These are phyloP conservation scores for Linepithema humile DNA, from an alignment of 1,140 invertebrate species.

Conservation along the genomic window DNA sequence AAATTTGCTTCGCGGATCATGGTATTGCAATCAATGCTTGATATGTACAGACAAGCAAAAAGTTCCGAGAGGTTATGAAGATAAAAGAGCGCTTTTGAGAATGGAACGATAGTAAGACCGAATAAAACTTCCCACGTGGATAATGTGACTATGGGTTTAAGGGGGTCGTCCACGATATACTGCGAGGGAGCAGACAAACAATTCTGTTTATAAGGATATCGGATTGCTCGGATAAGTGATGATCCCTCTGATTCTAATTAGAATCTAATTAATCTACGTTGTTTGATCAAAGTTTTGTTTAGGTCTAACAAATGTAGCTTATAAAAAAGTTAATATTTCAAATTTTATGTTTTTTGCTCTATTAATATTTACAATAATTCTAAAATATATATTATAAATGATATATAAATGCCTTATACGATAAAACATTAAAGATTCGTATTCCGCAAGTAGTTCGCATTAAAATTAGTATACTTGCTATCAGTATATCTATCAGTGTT, in stretches of 20 bases:
- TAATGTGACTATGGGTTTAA: constrained; percentile 81
- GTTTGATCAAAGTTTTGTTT: not conserved
- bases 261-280: constrained; percentile 66
- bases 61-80: not conserved
- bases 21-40: constrained; percentile 48
- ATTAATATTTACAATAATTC: not conserved
- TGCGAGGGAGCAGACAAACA: constrained; percentile 67
- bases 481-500: too few species aligned
- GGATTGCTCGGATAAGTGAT: constrained; percentile 61
- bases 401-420: not conserved
- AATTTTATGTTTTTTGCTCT: not conserved
- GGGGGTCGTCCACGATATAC: constrained; percentile 46
- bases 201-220: constrained; percentile 71
- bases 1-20: constrained; percentile 5
- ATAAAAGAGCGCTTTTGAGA: constrained; percentile 32
- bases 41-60: constrained; percentile 37
- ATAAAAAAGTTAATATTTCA: not conserved
- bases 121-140: constrained; percentile 81
- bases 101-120: constrained; percentile 58
- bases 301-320: not conserved
- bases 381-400: not conserved
- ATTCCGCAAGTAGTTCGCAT: too few species aligned
- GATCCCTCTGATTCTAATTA: constrained; percentile 71
- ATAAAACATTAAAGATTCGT: too few species aligned
- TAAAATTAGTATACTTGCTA: too few species aligned